Conservation (phyloP, 2,113 vertebrate species). For the Alexandromys fortis region DNA sequence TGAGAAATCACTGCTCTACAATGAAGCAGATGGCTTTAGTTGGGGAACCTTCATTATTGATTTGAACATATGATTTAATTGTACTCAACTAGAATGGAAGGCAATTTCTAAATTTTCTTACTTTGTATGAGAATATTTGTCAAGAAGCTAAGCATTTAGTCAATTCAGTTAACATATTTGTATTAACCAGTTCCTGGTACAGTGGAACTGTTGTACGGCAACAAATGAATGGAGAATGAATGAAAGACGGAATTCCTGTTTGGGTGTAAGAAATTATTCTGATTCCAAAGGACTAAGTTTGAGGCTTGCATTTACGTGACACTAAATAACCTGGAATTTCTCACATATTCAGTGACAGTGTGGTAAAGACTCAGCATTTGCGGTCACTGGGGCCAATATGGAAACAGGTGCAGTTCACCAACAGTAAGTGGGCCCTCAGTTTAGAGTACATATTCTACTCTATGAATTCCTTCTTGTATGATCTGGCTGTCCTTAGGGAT, state of each 20-base stretch:
- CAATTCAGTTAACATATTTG: neutral
- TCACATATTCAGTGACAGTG: neutral
- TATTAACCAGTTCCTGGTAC: neutral
- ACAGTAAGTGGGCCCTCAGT: neutral
- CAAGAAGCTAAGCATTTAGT: slow-evolving; percentile 13
- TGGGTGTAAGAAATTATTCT: neutral
- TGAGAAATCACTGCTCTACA: slow-evolving; percentile 20
- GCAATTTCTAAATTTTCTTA: slow-evolving; percentile 7
- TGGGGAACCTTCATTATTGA: slow-evolving; percentile 52
- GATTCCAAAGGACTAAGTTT: neutral
- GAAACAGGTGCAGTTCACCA: neutral
- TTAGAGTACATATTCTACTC: neutral
- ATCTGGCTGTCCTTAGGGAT: neutral
- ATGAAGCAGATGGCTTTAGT: slow-evolving; percentile 47
- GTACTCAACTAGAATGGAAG: slow-evolving; percentile 46
- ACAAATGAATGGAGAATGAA: neutral
- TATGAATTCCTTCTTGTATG: neutral
- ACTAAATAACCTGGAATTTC: neutral
- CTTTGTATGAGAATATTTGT: slow-evolving; percentile 37
- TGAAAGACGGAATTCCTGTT: neutral
- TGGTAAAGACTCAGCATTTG: rapidly evolving
- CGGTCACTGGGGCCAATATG: neutral
- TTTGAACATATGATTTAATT: slow-evolving; percentile 54
- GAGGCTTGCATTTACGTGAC: neutral
- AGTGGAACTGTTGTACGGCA: neutral